Percentiles rank a stretch among this genome's conserved stretches.
Conservation (phyloP, 2,113 vertebrate genomes). For the Pomatorhinus ruficollis region DNA sequence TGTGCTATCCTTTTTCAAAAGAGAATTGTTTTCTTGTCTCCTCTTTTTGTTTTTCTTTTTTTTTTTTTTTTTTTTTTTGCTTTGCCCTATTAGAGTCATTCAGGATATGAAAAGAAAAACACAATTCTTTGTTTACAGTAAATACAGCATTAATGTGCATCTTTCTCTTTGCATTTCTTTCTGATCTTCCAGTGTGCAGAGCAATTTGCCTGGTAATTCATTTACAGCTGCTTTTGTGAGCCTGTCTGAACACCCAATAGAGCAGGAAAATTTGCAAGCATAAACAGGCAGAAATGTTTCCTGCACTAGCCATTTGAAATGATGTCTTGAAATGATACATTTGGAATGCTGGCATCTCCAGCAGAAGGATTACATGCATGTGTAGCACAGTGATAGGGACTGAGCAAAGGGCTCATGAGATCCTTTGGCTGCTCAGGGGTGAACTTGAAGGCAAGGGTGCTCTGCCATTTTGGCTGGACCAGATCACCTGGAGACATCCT, state of each 20-base stretch:
- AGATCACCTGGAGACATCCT: neutral
- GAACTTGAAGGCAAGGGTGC: neutral
- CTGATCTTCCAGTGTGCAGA: neutral
- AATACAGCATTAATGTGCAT: neutral
- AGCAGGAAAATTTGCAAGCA: neutral
- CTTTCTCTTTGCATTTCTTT: neutral
- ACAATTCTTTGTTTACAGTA: neutral
- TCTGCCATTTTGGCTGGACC: neutral
- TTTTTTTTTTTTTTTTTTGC: neutral
- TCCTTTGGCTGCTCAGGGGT: neutral
- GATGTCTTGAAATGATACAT: neutral
- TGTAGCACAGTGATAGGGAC: neutral
- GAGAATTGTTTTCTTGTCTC: neutral
- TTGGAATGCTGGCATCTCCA: neutral
- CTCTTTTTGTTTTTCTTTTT: neutral
- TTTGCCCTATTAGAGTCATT: neutral
- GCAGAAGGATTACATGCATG: neutral
- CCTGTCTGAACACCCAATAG: neutral
- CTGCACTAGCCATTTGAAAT: neutral
- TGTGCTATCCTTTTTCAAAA: neutral
- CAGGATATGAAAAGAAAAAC: neutral
- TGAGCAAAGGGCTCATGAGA: neutral
- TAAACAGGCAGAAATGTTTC: neutral
- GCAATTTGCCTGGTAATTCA: neutral
- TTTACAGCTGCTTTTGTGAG: neutral